These are phyloP conservation scores for Pseudoatta argentina DNA, from an alignment of 1,140 invertebrate genomes.

Conservation along the genomic window DNA sequence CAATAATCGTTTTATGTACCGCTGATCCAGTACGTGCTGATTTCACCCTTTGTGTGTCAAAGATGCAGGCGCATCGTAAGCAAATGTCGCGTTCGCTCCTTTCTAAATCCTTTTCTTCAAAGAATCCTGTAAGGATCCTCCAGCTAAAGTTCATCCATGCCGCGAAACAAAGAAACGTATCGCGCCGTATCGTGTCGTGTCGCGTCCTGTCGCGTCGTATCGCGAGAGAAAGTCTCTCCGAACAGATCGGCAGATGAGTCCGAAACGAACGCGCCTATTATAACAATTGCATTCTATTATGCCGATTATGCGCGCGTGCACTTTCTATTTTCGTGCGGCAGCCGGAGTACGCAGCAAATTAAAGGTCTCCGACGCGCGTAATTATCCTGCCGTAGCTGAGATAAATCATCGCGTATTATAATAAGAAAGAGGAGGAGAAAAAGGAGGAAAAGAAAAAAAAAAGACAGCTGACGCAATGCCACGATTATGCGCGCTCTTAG, in stretches of 20 bases:
- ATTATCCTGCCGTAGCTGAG: constrained; percentile 47
- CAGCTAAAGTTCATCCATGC: constrained; percentile 34
- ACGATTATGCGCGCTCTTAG: constrained; percentile 42
- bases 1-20: background rate
- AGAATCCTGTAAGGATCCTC: background rate
- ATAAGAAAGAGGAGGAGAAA: background rate
- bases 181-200: background rate
- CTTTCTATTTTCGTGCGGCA: constrained; percentile 50
- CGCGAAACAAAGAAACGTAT: constrained; percentile 40
- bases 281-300: constrained; percentile 54
- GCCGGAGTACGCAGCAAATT: constrained; percentile 46
- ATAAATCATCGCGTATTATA: constrained; percentile 45
- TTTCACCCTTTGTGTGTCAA: constrained; percentile 14
- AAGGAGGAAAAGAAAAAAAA: background rate
- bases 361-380: constrained; percentile 49
- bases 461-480: constrained; percentile 35
- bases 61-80: background rate
- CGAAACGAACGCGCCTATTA: constrained; percentile 16
- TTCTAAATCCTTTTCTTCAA: background rate
- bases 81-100: constrained; percentile 33
- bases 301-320: constrained; percentile 19
- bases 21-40: background rate
- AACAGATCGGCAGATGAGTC: constrained; percentile 33
- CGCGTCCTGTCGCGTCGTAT: background rate
- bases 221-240: constrained; percentile 51